A percentile compares a stretch with the other conserved stretches of the same genome.
These are phyloP conservation scores for Trididemnum nubilum DNA, from an alignment of 23 tunicate genomes.

Conservation along the genomic window DNA sequence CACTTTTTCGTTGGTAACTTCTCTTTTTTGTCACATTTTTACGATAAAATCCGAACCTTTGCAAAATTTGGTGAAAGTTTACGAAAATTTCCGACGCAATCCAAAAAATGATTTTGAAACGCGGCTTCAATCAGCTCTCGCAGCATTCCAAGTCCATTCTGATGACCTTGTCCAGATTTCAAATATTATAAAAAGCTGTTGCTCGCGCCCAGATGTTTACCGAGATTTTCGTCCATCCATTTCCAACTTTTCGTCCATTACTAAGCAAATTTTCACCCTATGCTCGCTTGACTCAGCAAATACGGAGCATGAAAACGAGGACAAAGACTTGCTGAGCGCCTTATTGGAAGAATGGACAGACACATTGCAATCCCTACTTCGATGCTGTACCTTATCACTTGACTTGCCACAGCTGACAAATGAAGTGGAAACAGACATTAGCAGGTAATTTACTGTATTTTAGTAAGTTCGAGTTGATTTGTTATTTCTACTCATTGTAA, in stretches of 20 bases:
- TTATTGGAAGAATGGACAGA: constrained; percentile 17
- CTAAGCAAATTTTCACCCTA: not conserved
- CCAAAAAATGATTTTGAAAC: not conserved
- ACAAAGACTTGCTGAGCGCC: not conserved
- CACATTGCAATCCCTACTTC: constrained; percentile 12
- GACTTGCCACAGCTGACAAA: constrained; percentile 25
- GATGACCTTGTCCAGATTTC: constrained; percentile 17
- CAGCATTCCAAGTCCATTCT: constrained; percentile 5
- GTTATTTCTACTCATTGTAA: too few species aligned
- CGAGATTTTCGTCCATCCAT: not conserved
- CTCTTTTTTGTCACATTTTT: constrained; percentile 20
- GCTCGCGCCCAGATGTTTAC: constrained; percentile 11
- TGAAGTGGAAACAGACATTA: constrained; percentile 32
- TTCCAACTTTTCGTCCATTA: not conserved
- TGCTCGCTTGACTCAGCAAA: not conserved
- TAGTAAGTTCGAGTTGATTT: too few species aligned
- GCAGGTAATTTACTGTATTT: constrained; percentile 44
- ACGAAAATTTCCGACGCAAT: not conserved
- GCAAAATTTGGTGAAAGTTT: not conserved
- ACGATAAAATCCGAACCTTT: constrained; percentile 35
- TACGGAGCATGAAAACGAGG: not conserved
- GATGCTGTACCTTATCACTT: constrained; percentile 27
- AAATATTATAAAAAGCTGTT: not conserved
- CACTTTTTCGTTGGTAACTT: not conserved
- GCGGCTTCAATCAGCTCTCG: constrained; percentile 13